These are phyloP conservation scores for Eumeta japonica DNA, from an alignment of 1,140 invertebrate species.

Conservation along the genomic window DNA sequence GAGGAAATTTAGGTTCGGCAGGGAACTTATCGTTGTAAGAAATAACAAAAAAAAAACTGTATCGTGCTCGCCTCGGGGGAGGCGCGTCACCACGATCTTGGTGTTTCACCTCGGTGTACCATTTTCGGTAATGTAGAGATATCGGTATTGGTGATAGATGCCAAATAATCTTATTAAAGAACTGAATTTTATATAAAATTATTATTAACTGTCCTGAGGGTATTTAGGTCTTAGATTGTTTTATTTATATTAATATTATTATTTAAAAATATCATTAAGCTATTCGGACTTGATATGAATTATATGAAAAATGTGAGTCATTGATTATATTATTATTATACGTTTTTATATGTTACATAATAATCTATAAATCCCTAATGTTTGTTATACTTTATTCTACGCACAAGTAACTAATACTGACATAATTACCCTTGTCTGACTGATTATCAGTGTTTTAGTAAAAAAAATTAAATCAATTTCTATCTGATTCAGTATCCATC, in stretches of 20 bases:
- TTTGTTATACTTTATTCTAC: neutral
- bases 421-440: too few relatives aligned
- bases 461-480: too few relatives aligned
- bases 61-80: constrained; percentile 23
- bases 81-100: constrained; percentile 39
- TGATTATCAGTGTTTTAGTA: too few relatives aligned
- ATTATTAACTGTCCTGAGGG: constrained; percentile 57
- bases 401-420: too few relatives aligned
- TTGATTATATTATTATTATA: constrained; percentile 1
- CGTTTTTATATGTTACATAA: neutral
- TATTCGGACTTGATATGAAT: neutral
- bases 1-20: constrained; percentile 53
- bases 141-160: constrained; percentile 52
- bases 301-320: constrained; percentile 6
- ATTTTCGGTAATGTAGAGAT: constrained; percentile 45
- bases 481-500: too few relatives aligned
- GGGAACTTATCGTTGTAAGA: too few relatives aligned
- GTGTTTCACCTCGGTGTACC: constrained; percentile 50
- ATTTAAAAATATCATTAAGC: too few relatives aligned
- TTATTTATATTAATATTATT: constrained; percentile 52
- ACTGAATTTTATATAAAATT: constrained; percentile 60
- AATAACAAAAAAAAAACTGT: constrained; percentile 21
- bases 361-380: neutral
- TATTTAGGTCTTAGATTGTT: constrained; percentile 46
- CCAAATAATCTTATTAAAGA: constrained; percentile 59